Conservation (phyloP, 2,113 vertebrate genomes). For the Podarcis cretensis region DNA sequence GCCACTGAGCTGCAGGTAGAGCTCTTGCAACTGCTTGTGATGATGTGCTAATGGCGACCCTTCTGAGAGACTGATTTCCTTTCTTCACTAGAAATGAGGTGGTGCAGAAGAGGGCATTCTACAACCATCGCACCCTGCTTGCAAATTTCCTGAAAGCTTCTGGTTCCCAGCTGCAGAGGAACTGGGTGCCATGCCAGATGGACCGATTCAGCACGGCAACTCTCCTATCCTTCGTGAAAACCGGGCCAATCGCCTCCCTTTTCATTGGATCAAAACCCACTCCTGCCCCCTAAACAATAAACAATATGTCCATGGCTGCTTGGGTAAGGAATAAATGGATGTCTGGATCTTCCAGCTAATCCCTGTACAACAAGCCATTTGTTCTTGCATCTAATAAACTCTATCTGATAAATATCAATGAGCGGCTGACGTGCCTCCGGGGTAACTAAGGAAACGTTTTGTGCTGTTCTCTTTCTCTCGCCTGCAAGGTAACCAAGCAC, state of each 20-base stretch:
- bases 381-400: constrained; percentile 2
- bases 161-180: neutral
- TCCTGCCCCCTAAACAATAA: neutral
- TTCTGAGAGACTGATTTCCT: neutral
- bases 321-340: neutral
- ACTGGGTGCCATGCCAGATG: neutral
- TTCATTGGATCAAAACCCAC: neutral
- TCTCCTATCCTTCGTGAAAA: neutral
- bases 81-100: neutral
- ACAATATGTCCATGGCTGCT: too few relatives aligned
- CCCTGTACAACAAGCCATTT: neutral
- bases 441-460: constrained; percentile 3
- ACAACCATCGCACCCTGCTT: neutral
- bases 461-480: neutral
- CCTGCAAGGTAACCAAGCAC: neutral
- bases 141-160: neutral
- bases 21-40: neutral
- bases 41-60: neutral
- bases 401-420: constrained; percentile 21
- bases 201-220: neutral
- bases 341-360: neutral
- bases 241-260: neutral
- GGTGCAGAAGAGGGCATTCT: neutral
- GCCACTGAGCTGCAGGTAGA: too few relatives aligned
- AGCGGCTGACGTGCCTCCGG: neutral